Evolutionary conservation across 2,888 invertebrate genomes (phyloP), one percentile per base, ranked within the genome.

Genomic region (Barypeithes pellucidus): DNA sequence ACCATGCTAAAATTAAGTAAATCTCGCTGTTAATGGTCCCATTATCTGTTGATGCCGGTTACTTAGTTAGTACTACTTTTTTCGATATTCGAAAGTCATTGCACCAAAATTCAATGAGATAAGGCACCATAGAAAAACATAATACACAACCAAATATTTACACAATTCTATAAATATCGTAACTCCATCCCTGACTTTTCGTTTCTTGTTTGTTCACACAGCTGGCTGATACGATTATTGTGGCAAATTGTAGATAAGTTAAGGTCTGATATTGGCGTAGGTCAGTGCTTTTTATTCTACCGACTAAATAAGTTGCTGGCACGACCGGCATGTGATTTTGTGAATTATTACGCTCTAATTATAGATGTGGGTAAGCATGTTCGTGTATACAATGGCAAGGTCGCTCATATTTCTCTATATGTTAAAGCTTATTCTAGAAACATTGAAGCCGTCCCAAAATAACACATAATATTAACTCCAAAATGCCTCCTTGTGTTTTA

Each of bases 301-400:
- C 65, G 63, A 45, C 45, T 43, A 39, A 61, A 50, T 62, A 52
- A 50, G 39, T 39, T 66, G 65, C 50, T 50, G 63, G 67, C 54
- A 67, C 54, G 41, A n/a, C 45, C 43, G 57, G 33, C 62, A 24
- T 60, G 61, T 52, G 41, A 52, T 47, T 65, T 65, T 59, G 59
- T 70, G 65, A 67, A 54, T 67, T 67, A 66, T 52, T 62, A 43
- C 22, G 47, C 43, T 63, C 62, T 70, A 70, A 63, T 70, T 70
- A 65, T 70, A 67, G 63, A 59, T 72, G 72, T 72, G 72, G 72
- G 72, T 72, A 72, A 52, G 72, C 67, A 72, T 67, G 29, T 54
- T 67, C 41, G 18, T 24, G 50, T 39, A 29, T 66, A 54, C n/a
- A 39, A 33, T 57, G 43, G 16, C 65, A 70, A 70, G 70, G 63